Percentiles rank a stretch among this genome's conserved stretches.
phyloP scores from a whole-genome alignment of 2,797 vertebrate species.

The Sparus aurata region DNA sequence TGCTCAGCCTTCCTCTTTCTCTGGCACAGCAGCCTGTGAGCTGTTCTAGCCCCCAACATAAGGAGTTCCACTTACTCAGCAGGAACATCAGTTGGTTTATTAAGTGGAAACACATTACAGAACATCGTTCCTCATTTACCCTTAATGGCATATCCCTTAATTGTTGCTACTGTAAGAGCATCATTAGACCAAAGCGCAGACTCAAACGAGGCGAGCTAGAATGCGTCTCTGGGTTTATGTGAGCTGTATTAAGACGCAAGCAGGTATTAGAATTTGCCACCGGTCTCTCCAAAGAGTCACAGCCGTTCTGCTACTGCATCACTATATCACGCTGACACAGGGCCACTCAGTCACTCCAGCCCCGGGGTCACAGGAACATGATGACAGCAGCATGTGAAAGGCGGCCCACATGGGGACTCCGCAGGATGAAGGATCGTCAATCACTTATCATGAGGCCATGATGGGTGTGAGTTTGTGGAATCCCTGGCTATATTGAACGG shows the following conservation, averaged over 20 bases:
- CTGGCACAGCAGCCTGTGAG: conserved; percentile 25
- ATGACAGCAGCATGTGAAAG: conserved; percentile 51
- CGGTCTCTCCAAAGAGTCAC: conserved; percentile 38
- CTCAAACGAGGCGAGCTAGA: background rate
- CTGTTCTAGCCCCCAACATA: conserved; percentile 33
- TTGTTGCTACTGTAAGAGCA: conserved; percentile 49
- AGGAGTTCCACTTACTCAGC: conserved; percentile 68
- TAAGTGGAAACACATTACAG: conserved; percentile 62
- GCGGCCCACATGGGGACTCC: conserved; percentile 23
- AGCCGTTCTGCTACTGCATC: conserved; percentile 34
- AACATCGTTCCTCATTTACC: conserved; percentile 52
- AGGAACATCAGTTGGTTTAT: conserved; percentile 56
- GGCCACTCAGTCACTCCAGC: conserved; percentile 44
- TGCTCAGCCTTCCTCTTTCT: conserved; percentile 38
- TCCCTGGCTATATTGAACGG: conserved; percentile 15
- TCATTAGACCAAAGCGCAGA: conserved; percentile 36
- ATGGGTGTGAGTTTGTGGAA: conserved; percentile 38
- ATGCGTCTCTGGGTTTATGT: conserved; percentile 22
- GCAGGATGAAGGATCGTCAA: conserved; percentile 50
- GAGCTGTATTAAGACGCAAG: conserved; percentile 24
- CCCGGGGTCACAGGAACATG: conserved; percentile 39
- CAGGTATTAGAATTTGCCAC: conserved; percentile 20
- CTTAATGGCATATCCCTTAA: conserved; percentile 62
- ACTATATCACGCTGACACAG: conserved; percentile 56
- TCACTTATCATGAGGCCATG: conserved; percentile 35